Conservation (phyloP, 2,113 vertebrate species). For the Clarias magur region DNA sequence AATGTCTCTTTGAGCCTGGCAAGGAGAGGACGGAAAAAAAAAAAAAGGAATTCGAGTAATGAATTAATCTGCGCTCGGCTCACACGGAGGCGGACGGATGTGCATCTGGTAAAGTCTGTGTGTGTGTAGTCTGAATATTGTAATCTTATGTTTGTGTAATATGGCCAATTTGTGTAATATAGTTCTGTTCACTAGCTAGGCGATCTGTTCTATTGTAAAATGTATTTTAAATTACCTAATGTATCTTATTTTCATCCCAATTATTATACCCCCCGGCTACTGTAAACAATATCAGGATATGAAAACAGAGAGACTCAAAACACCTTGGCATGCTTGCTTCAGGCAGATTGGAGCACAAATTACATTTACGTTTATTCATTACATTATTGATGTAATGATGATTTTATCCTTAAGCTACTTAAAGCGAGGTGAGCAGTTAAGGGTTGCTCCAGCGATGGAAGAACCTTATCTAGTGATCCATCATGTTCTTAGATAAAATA, state of each 20-base stretch:
- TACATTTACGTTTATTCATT: slow-evolving; percentile 31
- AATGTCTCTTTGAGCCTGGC: slow-evolving; percentile 4
- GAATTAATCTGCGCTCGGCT: slow-evolving; percentile 26
- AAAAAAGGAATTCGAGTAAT: slow-evolving; percentile 18
- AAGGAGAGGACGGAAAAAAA: neutral
- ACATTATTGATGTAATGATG: slow-evolving; percentile 12
- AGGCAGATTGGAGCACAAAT: slow-evolving; percentile 14
- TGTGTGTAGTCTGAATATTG: neutral
- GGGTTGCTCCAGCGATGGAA: neutral
- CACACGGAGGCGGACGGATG: neutral
- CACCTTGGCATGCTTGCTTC: neutral
- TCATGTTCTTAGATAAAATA: neutral
- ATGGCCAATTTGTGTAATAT: slow-evolving; percentile 14
- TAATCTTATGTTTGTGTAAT: slow-evolving; percentile 16
- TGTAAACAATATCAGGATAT: slow-evolving; percentile 17
- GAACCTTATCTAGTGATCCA: neutral
- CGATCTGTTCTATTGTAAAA: slow-evolving; percentile 11
- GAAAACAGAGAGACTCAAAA: slow-evolving; percentile 8
- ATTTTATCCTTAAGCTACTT: slow-evolving; percentile 13
- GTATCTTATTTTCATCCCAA: slow-evolving; percentile 35
- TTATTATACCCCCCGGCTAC: slow-evolving; percentile 30
- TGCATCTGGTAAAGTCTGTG: neutral
- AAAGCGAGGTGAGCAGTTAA: neutral
- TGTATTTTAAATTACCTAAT: slow-evolving; percentile 30
- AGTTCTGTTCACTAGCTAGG: slow-evolving; percentile 21